Evolutionary conservation across 2,113 vertebrate genomes (phyloP).

Genomic region (Anhinga anhinga): DNA sequence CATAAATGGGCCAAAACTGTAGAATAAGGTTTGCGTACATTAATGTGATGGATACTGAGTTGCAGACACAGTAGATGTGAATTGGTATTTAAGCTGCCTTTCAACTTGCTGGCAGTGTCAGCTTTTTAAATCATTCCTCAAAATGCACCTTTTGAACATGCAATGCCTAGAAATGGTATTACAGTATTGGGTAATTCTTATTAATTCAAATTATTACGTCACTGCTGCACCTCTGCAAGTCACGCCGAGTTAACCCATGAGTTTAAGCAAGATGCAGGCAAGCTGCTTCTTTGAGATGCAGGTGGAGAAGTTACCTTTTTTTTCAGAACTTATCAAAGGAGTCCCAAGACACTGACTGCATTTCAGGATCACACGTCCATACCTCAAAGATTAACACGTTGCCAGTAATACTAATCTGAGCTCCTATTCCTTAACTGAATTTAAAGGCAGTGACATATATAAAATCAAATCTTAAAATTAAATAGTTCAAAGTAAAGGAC

Average conservation of each 20-base stretch:
- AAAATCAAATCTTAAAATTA: conserved; percentile 53
- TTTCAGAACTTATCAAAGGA: not conserved
- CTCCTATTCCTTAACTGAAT: conserved; percentile 54
- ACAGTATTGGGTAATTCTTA: not conserved
- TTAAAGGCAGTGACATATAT: conserved; percentile 3
- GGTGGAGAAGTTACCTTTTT: not conserved
- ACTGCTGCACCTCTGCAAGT: not conserved
- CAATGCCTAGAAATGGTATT: not conserved
- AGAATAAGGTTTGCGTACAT: not conserved
- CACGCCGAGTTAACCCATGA: not conserved
- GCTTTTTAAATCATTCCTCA: not conserved
- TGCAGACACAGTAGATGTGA: not conserved
- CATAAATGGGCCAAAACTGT: not conserved
- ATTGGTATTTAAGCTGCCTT: not conserved
- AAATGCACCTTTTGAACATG: not conserved
- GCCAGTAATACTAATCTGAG: conserved; percentile 38
- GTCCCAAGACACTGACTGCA: not conserved
- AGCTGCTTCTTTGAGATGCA: not conserved
- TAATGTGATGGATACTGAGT: not conserved
- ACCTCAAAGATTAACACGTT: conserved; percentile 46
- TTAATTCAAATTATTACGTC: not conserved
- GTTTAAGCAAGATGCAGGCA: not conserved
- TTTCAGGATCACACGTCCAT: conserved; percentile 1
- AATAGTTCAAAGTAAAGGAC: conserved; percentile 14
- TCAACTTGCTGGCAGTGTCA: not conserved